Conservation (phyloP, 2,113 vertebrate genomes). For the Indri indri region DNA sequence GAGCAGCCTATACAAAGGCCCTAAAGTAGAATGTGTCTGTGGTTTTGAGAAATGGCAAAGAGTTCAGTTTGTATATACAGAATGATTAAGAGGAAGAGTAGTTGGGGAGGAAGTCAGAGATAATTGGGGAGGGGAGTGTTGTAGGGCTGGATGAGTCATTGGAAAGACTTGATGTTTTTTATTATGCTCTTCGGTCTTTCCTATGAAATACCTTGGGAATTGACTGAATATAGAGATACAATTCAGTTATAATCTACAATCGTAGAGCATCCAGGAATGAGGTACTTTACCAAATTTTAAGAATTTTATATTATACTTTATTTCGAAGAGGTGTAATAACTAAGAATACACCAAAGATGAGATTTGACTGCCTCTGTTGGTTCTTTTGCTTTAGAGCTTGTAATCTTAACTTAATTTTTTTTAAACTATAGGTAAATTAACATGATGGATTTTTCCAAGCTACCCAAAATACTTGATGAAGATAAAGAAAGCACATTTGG, state of each 20-base stretch:
- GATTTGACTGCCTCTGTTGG: not conserved
- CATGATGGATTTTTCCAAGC: constrained; percentile 96
- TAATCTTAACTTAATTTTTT: constrained; percentile 42
- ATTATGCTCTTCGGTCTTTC: not conserved
- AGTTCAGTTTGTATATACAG: not conserved
- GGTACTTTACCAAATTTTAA: constrained; percentile 2
- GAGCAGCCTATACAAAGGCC: not conserved
- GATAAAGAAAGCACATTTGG: constrained; percentile 94
- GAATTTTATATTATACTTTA: constrained; percentile 38
- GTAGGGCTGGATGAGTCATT: not conserved
- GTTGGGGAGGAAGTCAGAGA: not conserved
- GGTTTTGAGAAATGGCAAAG: not conserved
- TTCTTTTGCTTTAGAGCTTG: constrained; percentile 43
- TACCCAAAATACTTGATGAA: constrained; percentile 95
- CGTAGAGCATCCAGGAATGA: not conserved
- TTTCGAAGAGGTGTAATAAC: not conserved
- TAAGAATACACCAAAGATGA: constrained; percentile 1
- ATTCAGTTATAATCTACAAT: not conserved
- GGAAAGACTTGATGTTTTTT: not conserved
- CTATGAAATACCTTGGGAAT: not conserved
- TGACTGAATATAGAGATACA: not conserved
- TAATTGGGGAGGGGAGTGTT: not conserved
- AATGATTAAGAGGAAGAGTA: not conserved
- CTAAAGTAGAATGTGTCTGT: not conserved
- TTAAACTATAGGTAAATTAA: constrained; percentile 75